A percentile compares a stretch with the other conserved stretches of the same genome.
These are phyloP conservation scores for Drosophila gaucha DNA, from an alignment of 2,888 invertebrate species.

Conservation along the genomic window DNA sequence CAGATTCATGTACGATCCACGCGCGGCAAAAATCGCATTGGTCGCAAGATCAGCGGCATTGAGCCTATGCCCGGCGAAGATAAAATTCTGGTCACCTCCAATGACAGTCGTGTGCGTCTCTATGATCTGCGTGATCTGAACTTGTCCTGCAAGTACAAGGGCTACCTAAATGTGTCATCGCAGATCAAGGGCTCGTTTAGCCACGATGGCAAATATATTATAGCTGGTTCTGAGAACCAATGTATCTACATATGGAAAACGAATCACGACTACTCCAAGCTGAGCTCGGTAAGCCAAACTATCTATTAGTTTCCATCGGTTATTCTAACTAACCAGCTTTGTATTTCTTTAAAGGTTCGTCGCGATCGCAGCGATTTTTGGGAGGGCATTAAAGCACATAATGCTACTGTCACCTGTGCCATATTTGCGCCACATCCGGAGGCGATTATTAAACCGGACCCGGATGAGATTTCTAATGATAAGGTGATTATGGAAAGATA, in stretches of 20 bases:
- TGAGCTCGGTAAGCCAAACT: slow-evolving; percentile 89
- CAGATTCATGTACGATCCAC: slow-evolving; percentile 98
- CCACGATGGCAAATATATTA: slow-evolving; percentile 98
- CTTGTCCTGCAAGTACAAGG: slow-evolving; percentile 97
- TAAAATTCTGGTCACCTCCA: slow-evolving; percentile 98
- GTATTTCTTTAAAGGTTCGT: slow-evolving; percentile 86
- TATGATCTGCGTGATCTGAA: slow-evolving; percentile 98
- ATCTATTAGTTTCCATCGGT: not conserved
- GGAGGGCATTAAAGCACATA: slow-evolving; percentile 98
- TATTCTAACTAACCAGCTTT: not conserved
- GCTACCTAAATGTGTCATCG: slow-evolving; percentile 96
- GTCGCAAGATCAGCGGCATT: slow-evolving; percentile 98
- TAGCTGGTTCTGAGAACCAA: slow-evolving; percentile 98
- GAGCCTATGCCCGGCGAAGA: slow-evolving; percentile 98
- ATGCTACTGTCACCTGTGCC: slow-evolving; percentile 98
- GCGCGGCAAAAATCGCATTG: slow-evolving; percentile 97
- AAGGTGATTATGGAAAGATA: too few relatives aligned
- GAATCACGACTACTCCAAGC: slow-evolving; percentile 97
- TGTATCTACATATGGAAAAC: slow-evolving; percentile 99
- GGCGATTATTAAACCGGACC: slow-evolving; percentile 91
- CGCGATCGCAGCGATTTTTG: slow-evolving; percentile 98
- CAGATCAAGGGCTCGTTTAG: slow-evolving; percentile 99
- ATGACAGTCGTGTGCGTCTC: slow-evolving; percentile 97
- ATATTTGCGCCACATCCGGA: slow-evolving; percentile 99
- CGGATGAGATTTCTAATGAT: slow-evolving; percentile 84